Percentiles rank a stretch among this genome's conserved stretches.
Evolutionary conservation across 1,140 invertebrate species (phyloP).

Genomic region (Trichomalopsis sarcophagae): DNA sequence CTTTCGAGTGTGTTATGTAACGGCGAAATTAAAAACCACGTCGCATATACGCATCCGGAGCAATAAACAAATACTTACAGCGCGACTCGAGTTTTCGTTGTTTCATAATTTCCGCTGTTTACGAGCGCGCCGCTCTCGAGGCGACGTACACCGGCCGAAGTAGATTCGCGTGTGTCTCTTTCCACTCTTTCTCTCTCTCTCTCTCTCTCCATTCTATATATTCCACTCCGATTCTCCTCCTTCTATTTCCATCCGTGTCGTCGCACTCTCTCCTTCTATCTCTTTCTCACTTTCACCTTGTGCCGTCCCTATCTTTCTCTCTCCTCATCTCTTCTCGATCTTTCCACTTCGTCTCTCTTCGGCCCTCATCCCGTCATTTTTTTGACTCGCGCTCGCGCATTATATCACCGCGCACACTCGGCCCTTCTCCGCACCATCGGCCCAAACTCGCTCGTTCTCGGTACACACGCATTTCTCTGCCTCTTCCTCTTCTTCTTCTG

Average conservation of each 20-base stretch:
- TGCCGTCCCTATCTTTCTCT: neutral
- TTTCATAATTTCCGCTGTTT: neutral
- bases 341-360: slow-evolving; percentile 22
- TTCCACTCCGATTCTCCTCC: neutral
- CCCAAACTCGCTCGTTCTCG: too few species aligned
- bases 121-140: too few species aligned
- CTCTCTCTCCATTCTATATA: neutral
- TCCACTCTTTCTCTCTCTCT: too few species aligned
- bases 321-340: neutral
- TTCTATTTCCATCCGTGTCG: slow-evolving; percentile 16
- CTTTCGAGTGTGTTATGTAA: neutral
- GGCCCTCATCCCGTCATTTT: neutral
- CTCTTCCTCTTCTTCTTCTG: slow-evolving; percentile 3
- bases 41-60: too few species aligned
- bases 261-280: neutral
- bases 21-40: too few species aligned
- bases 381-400: too few species aligned
- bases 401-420: too few species aligned
- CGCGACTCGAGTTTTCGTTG: neutral
- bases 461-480: neutral
- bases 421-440: too few species aligned
- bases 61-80: neutral
- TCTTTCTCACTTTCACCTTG: neutral
- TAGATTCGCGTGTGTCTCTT: too few species aligned
- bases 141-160: too few species aligned